phyloP scores from a whole-genome alignment of 2,888 invertebrate genomes.

The Gymnosoma rotundatum region DNA sequence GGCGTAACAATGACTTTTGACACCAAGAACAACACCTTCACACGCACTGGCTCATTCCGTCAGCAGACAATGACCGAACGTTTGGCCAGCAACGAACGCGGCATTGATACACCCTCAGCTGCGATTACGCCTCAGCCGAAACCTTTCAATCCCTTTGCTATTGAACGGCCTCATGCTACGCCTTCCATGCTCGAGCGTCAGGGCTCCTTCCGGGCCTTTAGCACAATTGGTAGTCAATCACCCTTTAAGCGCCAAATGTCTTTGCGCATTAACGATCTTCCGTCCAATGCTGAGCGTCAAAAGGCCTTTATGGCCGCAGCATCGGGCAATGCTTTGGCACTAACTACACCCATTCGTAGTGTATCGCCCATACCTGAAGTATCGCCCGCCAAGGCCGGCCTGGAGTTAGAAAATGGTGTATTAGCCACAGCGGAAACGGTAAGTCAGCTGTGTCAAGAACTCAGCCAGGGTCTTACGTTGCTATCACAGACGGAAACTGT shows the following conservation, averaged over 20 bases:
- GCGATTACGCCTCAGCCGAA: slow-evolving; percentile 83
- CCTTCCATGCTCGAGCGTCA: slow-evolving; percentile 96
- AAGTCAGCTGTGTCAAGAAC: slow-evolving; percentile 89
- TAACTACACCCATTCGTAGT: slow-evolving; percentile 81
- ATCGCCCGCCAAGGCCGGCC: slow-evolving; percentile 83
- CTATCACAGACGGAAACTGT: slow-evolving; percentile 84
- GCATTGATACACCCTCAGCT: slow-evolving; percentile 78
- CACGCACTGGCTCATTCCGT: slow-evolving; percentile 95
- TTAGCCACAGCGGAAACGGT: slow-evolving; percentile 83
- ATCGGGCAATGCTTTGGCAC: slow-evolving; percentile 75
- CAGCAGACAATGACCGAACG: slow-evolving; percentile 92
- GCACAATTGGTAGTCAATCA: slow-evolving; percentile 89
- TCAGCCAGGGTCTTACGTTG: slow-evolving; percentile 87
- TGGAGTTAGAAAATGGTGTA: slow-evolving; percentile 68
- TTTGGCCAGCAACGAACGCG: slow-evolving; percentile 84
- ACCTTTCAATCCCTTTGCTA: slow-evolving; percentile 94
- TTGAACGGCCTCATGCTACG: slow-evolving; percentile 97
- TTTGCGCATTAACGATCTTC: slow-evolving; percentile 95
- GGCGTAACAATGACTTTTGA: slow-evolving; percentile 96
- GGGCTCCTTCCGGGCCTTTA: slow-evolving; percentile 96
- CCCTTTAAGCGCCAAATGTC: slow-evolving; percentile 98
- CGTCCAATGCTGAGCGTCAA: slow-evolving; percentile 94
- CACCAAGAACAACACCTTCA: slow-evolving; percentile 94
- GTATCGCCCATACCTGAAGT: slow-evolving; percentile 91
- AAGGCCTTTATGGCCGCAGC: slow-evolving; percentile 82